A percentile compares a stretch with the other conserved stretches of the same genome.
Conservation (phyloP, 2,797 vertebrate genomes). For the Loris lydekkerianus region DNA sequence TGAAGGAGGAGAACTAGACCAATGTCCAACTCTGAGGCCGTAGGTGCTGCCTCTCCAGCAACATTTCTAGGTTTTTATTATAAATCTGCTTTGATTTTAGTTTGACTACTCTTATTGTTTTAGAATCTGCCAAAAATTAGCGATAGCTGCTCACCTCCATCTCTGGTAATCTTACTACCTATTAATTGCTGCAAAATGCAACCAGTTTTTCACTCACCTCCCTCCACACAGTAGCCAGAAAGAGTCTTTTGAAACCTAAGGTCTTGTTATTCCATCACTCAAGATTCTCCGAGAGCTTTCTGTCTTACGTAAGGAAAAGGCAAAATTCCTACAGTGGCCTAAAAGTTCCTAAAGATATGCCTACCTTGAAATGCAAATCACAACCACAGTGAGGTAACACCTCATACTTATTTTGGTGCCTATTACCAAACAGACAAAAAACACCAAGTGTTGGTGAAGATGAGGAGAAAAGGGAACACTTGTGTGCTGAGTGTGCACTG, state of each 20-base stretch:
- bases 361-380: neutral
- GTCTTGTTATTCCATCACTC: neutral
- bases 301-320: neutral
- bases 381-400: neutral
- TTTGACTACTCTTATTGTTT: neutral
- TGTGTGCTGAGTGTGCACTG: neutral
- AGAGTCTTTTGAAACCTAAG: neutral
- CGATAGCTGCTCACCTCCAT: neutral
- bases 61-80: neutral
- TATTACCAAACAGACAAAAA: neutral
- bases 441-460: neutral
- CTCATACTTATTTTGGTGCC: neutral
- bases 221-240: neutral
- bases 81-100: neutral
- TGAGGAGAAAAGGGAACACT: neutral
- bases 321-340: neutral
- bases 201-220: neutral
- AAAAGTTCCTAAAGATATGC: neutral
- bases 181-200: neutral
- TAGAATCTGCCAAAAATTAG: slow-evolving; percentile 10
- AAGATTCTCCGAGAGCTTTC: neutral
- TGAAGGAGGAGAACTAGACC: neutral
- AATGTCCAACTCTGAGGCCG: neutral
- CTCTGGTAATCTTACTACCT: neutral
- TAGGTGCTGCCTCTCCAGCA: neutral